These are phyloP conservation scores for Dendrophyllia cribrosa DNA, from an alignment of 64 coral and sea anemone species.

Conservation along the genomic window DNA sequence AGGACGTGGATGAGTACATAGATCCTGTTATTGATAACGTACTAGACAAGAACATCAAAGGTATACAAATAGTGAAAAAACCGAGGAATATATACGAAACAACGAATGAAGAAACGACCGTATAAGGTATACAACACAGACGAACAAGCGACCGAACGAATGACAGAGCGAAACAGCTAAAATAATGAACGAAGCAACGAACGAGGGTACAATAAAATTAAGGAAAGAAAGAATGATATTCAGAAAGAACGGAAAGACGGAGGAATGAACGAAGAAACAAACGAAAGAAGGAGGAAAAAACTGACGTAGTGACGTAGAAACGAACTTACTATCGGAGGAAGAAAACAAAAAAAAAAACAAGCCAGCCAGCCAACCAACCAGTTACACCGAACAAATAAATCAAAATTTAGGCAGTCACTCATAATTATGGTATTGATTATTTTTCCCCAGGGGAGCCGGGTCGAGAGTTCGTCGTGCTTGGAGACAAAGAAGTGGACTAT, in stretches of 20 bases:
- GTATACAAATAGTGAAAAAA: neutral
- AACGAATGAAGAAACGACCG: neutral
- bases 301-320: too few relatives aligned
- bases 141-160: neutral
- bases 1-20: slow-evolving; percentile 99
- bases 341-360: neutral
- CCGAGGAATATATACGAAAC: neutral
- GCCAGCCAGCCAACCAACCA: neutral
- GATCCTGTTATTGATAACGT: slow-evolving; percentile 99
- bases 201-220: too few relatives aligned
- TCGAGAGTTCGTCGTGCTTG: slow-evolving; percentile 91
- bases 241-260: neutral
- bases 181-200: neutral
- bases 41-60: slow-evolving; percentile 98
- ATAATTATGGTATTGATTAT: neutral
- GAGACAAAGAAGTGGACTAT: slow-evolving; percentile 98
- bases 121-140: too few relatives aligned
- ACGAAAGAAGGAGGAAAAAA: neutral
- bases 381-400: too few relatives aligned
- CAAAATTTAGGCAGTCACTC: neutral
- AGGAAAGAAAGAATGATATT: too few relatives aligned
- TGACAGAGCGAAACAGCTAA: neutral
- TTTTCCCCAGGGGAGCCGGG: slow-evolving; percentile 78
- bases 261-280: neutral
- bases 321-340: too few relatives aligned